Percentiles rank a stretch among this genome's conserved stretches.
Evolutionary conservation across 1,140 invertebrate genomes (phyloP).

Genomic region (Drosophila bifasciata): DNA sequence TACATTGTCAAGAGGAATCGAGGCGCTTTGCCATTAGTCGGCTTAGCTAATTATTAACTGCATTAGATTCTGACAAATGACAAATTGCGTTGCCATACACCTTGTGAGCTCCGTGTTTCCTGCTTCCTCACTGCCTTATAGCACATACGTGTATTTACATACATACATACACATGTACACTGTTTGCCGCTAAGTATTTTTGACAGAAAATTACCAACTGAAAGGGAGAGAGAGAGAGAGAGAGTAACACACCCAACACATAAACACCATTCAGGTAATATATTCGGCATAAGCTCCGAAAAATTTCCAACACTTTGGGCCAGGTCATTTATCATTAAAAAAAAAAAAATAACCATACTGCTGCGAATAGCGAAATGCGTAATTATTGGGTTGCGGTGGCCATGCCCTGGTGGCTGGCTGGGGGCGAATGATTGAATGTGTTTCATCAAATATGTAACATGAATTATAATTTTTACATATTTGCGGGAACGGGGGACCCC

Average conservation of each 20-base stretch:
- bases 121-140: neutral
- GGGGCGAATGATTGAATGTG: slow-evolving; percentile 75
- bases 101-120: slow-evolving; percentile 14
- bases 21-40: slow-evolving; percentile 41
- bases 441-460: slow-evolving; percentile 82
- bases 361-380: slow-evolving; percentile 66
- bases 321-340: slow-evolving; percentile 81
- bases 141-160: slow-evolving; percentile 1
- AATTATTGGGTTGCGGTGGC: slow-evolving; percentile 68
- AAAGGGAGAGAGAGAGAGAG: neutral
- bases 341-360: slow-evolving; percentile 73
- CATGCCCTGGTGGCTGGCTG: slow-evolving; percentile 12
- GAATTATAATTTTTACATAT: slow-evolving; percentile 81
- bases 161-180: slow-evolving; percentile 6
- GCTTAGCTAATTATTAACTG: slow-evolving; percentile 76
- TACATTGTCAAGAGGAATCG: slow-evolving; percentile 40
- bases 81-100: slow-evolving; percentile 63
- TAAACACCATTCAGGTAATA: slow-evolving; percentile 63
- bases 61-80: slow-evolving; percentile 76
- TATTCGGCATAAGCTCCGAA: slow-evolving; percentile 69
- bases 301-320: slow-evolving; percentile 73
- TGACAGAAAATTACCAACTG: slow-evolving; percentile 70
- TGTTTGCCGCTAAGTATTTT: slow-evolving; percentile 60
- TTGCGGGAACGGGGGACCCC: slow-evolving; percentile 18
- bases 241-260: slow-evolving; percentile 42